A percentile compares a stretch with the other conserved stretches of the same genome.
These are phyloP conservation scores for Philonicus albiceps DNA, from an alignment of 2,888 invertebrate species.

Conservation along the genomic window DNA sequence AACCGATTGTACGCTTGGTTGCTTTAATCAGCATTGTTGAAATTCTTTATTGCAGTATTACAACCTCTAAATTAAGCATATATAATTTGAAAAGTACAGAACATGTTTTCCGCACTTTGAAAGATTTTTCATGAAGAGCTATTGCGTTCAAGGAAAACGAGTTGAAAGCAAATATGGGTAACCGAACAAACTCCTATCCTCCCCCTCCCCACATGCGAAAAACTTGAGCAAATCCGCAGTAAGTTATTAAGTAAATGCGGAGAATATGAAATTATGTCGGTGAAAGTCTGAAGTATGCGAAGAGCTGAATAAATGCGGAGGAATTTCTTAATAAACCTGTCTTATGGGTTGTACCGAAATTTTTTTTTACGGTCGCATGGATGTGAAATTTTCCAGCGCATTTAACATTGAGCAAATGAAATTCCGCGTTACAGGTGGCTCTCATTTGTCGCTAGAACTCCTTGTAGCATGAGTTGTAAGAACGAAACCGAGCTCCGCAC, in stretches of 20 bases:
- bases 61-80: background rate
- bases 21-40: background rate
- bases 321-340: background rate
- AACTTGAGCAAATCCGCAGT: background rate
- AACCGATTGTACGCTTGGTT: background rate
- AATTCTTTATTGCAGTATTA: background rate
- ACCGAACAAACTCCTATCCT: background rate
- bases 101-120: background rate
- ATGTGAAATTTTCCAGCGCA: background rate
- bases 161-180: background rate
- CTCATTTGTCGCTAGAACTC: constrained; percentile 4
- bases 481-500: background rate
- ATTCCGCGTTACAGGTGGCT: background rate
- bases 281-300: background rate
- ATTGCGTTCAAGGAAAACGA: background rate
- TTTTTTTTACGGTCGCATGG: background rate
- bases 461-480: background rate
- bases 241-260: background rate
- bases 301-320: background rate
- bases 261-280: background rate
- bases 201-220: background rate
- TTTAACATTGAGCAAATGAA: background rate
- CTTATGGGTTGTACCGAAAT: background rate
- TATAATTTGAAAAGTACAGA: background rate
- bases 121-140: background rate